These are phyloP conservation scores for Ephialtes manifestator DNA, from an alignment of 2,888 invertebrate species.

Conservation along the genomic window DNA sequence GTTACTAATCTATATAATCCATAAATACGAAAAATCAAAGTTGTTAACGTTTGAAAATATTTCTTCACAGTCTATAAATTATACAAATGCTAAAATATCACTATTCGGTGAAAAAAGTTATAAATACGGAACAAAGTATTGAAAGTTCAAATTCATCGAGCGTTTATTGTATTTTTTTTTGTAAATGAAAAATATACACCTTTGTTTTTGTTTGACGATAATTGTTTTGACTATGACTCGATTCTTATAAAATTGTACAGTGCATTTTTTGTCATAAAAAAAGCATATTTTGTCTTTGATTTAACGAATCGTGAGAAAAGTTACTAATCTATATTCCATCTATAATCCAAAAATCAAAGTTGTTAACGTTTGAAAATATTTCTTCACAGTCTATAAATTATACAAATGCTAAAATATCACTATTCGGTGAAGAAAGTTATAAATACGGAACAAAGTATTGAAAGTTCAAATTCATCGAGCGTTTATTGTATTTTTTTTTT, in stretches of 20 bases:
- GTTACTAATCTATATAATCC: too few species aligned
- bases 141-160: not conserved
- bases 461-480: not conserved
- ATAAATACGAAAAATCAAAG: not conserved
- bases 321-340: too few species aligned
- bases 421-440: not conserved
- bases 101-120: not conserved
- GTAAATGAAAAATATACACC: too few species aligned
- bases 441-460: not conserved
- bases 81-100: too few species aligned
- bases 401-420: too few species aligned
- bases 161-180: not conserved
- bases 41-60: not conserved
- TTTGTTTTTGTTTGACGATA: too few species aligned
- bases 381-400: not conserved
- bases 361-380: not conserved
- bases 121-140: not conserved
- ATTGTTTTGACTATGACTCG: too few species aligned
- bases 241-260: too few species aligned
- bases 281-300: too few species aligned
- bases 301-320: too few species aligned
- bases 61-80: not conserved
- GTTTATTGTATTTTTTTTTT: not conserved
- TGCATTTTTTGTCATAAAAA: too few species aligned
- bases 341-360: not conserved